Conservation (phyloP, 2,888 invertebrate species). For the Aradus depressus region DNA sequence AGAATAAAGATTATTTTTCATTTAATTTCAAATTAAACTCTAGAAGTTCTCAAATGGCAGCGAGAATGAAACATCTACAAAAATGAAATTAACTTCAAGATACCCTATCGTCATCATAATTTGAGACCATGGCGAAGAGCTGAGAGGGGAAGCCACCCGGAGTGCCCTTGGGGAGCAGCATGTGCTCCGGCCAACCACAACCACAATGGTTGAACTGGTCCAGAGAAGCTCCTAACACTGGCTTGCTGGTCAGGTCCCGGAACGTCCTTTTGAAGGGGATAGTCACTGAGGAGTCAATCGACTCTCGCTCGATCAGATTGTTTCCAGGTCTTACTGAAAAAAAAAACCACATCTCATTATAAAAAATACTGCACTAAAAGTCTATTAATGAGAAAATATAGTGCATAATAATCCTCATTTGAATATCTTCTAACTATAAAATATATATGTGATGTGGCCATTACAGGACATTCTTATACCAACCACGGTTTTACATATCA, state of each 20-base stretch:
- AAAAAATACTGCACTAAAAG: too few relatives aligned
- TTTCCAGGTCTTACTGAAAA: slow-evolving; percentile 25
- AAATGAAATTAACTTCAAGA: background rate
- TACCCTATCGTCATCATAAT: slow-evolving; percentile 32
- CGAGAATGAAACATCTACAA: too few relatives aligned
- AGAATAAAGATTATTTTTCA: too few relatives aligned
- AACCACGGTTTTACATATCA: too few relatives aligned
- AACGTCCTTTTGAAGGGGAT: slow-evolving; percentile 74
- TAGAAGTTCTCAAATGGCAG: too few relatives aligned
- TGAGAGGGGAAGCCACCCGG: slow-evolving; percentile 35
- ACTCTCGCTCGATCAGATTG: slow-evolving; percentile 38
- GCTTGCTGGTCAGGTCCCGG: slow-evolving; percentile 51
- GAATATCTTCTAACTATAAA: too few relatives aligned
- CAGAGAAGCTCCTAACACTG: slow-evolving; percentile 38
- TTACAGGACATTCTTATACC: too few relatives aligned
- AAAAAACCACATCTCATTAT: too few relatives aligned
- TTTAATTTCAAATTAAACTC: too few relatives aligned
- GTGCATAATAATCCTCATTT: too few relatives aligned
- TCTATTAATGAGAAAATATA: too few relatives aligned
- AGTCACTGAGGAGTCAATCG: slow-evolving; percentile 64
- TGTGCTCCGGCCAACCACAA: slow-evolving; percentile 45
- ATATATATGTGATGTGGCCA: too few relatives aligned
- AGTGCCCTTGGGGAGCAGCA: slow-evolving; percentile 37
- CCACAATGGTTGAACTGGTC: slow-evolving; percentile 68
- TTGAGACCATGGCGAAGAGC: slow-evolving; percentile 37